These are phyloP conservation scores for Gisinianus flammeolus DNA, from an alignment of 2,888 invertebrate genomes.

Conservation along the genomic window DNA sequence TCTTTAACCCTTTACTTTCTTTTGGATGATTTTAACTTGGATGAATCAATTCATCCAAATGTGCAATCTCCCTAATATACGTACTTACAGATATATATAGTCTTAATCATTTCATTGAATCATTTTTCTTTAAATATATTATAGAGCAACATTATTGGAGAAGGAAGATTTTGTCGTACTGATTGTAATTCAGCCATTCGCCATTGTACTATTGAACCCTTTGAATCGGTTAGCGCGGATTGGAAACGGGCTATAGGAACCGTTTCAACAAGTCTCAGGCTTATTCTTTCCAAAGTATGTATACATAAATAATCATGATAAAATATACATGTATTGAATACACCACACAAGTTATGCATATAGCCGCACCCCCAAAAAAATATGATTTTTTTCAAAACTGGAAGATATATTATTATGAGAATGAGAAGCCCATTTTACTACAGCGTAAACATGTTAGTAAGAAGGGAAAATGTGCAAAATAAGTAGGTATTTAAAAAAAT, in stretches of 20 bases:
- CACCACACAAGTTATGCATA: too few species aligned
- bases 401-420: neutral
- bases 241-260: conserved; percentile 38
- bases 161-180: conserved; percentile 25
- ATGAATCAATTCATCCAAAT: too few species aligned
- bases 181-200: conserved; percentile 20
- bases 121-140: neutral
- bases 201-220: conserved; percentile 31
- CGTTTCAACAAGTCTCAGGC: conserved; percentile 21
- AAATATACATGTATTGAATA: too few species aligned
- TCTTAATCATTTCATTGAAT: neutral
- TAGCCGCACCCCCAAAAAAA: neutral
- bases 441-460: too few species aligned
- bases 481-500: too few species aligned
- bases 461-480: too few species aligned
- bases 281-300: conserved; percentile 32
- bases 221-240: conserved; percentile 21
- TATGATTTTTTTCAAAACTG: neutral
- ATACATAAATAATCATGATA: too few species aligned
- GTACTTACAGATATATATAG: neutral
- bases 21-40: too few species aligned
- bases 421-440: too few species aligned
- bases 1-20: too few species aligned
- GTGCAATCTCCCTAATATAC: too few species aligned
- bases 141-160: conserved; percentile 11